These are phyloP conservation scores for Leucoma salicis DNA, from an alignment of 2,888 invertebrate genomes.

Conservation along the genomic window DNA sequence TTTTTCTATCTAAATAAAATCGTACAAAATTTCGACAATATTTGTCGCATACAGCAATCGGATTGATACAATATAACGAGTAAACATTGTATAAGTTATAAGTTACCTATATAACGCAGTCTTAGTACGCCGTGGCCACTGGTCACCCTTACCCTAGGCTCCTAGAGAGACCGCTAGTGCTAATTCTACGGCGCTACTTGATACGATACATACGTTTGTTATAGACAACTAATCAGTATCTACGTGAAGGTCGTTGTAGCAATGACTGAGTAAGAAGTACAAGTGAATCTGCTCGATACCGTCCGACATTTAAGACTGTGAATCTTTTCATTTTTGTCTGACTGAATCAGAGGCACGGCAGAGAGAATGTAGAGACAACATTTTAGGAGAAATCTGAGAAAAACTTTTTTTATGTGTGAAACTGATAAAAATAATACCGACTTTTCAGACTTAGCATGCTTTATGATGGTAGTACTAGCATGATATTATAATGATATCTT, in stretches of 20 bases:
- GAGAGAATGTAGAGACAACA: too few species aligned
- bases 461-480: too few species aligned
- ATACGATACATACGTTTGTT: constrained; percentile 47
- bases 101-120: constrained; percentile 70
- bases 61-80: constrained; percentile 50
- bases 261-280: constrained; percentile 23
- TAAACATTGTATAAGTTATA: constrained; percentile 59
- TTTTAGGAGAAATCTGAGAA: too few species aligned
- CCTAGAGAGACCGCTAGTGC: constrained; percentile 59
- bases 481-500: too few species aligned
- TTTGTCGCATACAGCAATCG: constrained; percentile 29
- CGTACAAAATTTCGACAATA: constrained; percentile 8
- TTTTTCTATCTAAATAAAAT: neutral
- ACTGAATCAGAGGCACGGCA: too few species aligned
- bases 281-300: too few species aligned
- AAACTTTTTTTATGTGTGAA: too few species aligned
- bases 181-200: constrained; percentile 56
- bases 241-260: constrained; percentile 30
- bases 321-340: too few species aligned
- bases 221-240: constrained; percentile 58
- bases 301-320: too few species aligned
- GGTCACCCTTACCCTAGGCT: constrained; percentile 53
- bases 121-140: constrained; percentile 66
- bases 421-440: too few species aligned
- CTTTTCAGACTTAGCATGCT: too few species aligned